Evolutionary conservation across 2,797 vertebrate genomes (phyloP).

Genomic region (Lepilemur ruficaudatus): DNA sequence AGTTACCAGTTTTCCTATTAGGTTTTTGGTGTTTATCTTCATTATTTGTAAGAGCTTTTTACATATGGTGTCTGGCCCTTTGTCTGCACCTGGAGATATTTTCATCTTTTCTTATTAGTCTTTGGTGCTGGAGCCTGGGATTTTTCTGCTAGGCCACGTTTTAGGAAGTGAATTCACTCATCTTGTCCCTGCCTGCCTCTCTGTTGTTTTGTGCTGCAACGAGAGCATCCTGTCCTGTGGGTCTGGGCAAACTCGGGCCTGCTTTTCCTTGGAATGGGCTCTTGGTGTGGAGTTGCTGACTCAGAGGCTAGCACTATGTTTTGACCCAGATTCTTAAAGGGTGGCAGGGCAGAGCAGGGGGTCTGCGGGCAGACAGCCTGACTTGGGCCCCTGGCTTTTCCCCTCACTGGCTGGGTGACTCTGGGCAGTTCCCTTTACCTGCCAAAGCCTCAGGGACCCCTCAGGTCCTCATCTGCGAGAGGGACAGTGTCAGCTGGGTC

Average conservation of each 20-base stretch:
- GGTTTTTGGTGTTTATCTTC: not conserved
- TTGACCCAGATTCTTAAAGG: not conserved
- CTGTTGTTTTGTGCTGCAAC: too few species aligned
- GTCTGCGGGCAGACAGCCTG: too few species aligned
- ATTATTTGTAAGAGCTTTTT: not conserved
- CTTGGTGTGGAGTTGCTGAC: not conserved
- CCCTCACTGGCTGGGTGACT: fast-evolving
- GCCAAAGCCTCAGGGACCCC: not conserved
- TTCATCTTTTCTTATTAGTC: not conserved
- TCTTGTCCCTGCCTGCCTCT: not conserved
- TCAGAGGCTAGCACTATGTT: too few species aligned
- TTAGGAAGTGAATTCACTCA: not conserved
- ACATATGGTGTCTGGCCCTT: too few species aligned
- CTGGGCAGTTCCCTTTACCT: not conserved
- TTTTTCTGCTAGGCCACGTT: not conserved
- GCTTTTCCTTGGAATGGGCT: not conserved
- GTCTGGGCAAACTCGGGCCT: not conserved
- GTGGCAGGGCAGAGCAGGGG: not conserved
- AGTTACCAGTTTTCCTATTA: not conserved
- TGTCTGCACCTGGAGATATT: not conserved
- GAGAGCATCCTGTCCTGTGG: not conserved
- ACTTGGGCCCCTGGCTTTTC: not conserved
- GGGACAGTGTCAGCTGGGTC: not conserved
- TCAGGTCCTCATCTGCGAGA: not conserved
- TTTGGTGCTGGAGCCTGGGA: not conserved